phyloP scores from a whole-genome alignment of 1,140 invertebrate species.

The Lordiphosa mommai region DNA sequence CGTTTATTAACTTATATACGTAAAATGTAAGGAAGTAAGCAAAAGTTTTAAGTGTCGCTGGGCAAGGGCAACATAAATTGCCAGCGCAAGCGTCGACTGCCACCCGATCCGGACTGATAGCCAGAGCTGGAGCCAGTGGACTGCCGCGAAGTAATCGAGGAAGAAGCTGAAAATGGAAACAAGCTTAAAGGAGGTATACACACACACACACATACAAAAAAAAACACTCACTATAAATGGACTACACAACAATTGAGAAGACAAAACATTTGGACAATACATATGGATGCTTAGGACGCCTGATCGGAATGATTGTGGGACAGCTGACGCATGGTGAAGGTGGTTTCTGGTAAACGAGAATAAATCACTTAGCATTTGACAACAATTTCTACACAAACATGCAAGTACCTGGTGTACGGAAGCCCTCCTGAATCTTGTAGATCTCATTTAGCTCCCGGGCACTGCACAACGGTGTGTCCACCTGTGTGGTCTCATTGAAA shows the following conservation, averaged over 20 bases:
- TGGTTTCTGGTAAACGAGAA: conserved; percentile 61
- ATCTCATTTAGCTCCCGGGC: conserved; percentile 90
- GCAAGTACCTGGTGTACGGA: conserved; percentile 81
- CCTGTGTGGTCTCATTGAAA: conserved; percentile 95
- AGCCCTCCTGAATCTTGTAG: conserved; percentile 84
- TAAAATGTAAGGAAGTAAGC: conserved; percentile 22
- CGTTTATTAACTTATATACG: conserved; percentile 72
- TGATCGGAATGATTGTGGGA: conserved; percentile 75
- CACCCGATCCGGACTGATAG: conserved; percentile 23
- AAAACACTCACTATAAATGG: conserved; percentile 29
- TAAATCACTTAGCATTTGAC: conserved; percentile 7
- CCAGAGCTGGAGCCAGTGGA: conserved; percentile 38
- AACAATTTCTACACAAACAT: conserved; percentile 17
- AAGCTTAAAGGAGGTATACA: background rate
- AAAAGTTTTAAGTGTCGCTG: conserved; percentile 29
- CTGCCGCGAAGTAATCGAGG: conserved; percentile 27
- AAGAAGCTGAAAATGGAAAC: conserved; percentile 17
- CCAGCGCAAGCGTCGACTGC: conserved; percentile 38
- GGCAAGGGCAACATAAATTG: conserved; percentile 57
- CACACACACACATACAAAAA: no score
- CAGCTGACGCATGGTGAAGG: conserved; percentile 74
- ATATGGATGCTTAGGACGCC: conserved; percentile 46
- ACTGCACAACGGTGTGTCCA: conserved; percentile 95
- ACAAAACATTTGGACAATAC: conserved; percentile 27
- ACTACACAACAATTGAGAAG: conserved; percentile 42